Base-by-base conservation (phyloP, 2,797 vertebrate genomes). In the Propithecus deckenii region DNA sequence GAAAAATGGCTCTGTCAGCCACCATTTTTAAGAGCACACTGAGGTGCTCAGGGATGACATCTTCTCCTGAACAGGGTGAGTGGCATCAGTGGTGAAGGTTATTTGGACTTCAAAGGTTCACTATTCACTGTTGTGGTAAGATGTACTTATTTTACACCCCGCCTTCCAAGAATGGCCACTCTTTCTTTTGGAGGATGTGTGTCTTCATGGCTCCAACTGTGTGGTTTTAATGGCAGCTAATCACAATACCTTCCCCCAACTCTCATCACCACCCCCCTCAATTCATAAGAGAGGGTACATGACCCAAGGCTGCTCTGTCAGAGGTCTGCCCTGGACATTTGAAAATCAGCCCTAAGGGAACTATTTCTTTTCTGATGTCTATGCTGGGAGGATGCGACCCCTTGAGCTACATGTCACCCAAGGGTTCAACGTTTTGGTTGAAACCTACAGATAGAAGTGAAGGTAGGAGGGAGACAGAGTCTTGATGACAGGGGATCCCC, bases 51-150 rank as follows among this genome's bases (percentile, higher is more conserved):
- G 9, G 71, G 52, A 43, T 76, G 72, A 48, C 5, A 15, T 67
- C 38, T 65, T n/a, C 75, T 91, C 78, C 67, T 46, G 30, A 69
- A n/a, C 32, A 85, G 50, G 43, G 57, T 87, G 57, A 88, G 25
- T 43, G 35, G 86, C 46, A 14, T 80, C 75, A 46, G n/a, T 23
- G 7, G 18, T 13, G 11, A 93, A 81, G 20, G 13, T 78, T 71
- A 86, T 81, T 95, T 88, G 72, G 94, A 65, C 72, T 80, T 88
- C 41, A 38, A 96, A 84, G 72, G 41, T 85, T 94, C 80, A 46
- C 57, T 52, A 84, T 23, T 90, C 84, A 55, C 25, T 74, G 22
- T 35, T 71, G 59, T 32, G 55, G 65, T 75, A 55, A 50, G 6
- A 81, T 86, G 71, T 92, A n/a, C 32, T 87, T 74, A 84, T 86